Conservation (phyloP, 2,797 vertebrate genomes). For the Galaxias olidus region DNA sequence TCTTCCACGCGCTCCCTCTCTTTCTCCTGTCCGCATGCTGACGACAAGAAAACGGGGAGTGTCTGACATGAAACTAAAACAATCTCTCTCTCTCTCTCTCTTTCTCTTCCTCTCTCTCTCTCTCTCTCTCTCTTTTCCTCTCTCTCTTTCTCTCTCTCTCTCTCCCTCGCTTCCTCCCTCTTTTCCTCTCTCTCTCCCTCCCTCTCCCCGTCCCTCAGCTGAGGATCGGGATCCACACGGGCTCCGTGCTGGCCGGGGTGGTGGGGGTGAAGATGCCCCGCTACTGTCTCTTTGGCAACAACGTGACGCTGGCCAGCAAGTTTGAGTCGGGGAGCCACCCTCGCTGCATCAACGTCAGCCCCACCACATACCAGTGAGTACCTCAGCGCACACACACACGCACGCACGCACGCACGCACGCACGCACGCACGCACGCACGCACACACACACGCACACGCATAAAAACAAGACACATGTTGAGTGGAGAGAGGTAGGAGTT, state of each 20-base stretch:
- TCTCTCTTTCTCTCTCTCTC: background rate
- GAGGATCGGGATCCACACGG: constrained; percentile 96
- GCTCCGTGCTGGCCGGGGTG: constrained; percentile 94
- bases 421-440: background rate
- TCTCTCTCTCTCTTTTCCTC: constrained; percentile 32
- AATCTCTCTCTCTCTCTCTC: constrained; percentile 13
- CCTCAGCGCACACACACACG: background rate
- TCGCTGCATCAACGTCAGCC: constrained; percentile 94
- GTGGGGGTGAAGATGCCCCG: constrained; percentile 97
- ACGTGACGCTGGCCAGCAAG: constrained; percentile 97
- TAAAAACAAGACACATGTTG: too few relatives aligned
- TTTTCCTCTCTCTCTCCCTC: background rate
- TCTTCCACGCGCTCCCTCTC: background rate
- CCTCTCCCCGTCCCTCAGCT: constrained; percentile 71
- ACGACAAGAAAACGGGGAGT: too few relatives aligned
- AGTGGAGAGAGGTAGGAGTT: too few relatives aligned
- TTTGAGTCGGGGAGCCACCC: constrained; percentile 98
- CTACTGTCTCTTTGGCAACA: constrained; percentile 97
- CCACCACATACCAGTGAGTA: constrained; percentile 95
- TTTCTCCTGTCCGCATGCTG: background rate
- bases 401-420: background rate
- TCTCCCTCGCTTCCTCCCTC: constrained; percentile 9
- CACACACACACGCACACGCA: background rate
- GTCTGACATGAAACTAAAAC: too few relatives aligned
- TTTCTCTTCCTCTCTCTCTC: constrained; percentile 1